A percentile compares a stretch with the other conserved stretches of the same genome.
These are phyloP conservation scores for Drosophila ochracea DNA, from an alignment of 2,888 invertebrate genomes.

Conservation along the genomic window DNA sequence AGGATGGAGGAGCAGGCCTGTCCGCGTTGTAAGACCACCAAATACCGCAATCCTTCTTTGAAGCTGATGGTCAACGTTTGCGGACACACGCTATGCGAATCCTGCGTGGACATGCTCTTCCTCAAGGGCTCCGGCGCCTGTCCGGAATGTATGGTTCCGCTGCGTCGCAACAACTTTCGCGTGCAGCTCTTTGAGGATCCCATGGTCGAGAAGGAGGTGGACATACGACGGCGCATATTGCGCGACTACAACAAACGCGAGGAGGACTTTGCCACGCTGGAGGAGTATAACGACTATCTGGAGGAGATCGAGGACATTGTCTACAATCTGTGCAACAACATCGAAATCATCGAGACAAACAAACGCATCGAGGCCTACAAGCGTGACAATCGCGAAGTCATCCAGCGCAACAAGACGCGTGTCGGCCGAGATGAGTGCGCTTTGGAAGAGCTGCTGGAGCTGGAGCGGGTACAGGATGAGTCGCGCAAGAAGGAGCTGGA, in stretches of 20 bases:
- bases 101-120: slow-evolving; percentile 98
- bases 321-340: slow-evolving; percentile 95
- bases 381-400: slow-evolving; percentile 94
- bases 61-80: slow-evolving; percentile 99
- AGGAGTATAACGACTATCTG: slow-evolving; percentile 97
- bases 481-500: slow-evolving; percentile 89
- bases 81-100: slow-evolving; percentile 98
- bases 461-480: slow-evolving; percentile 92
- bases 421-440: slow-evolving; percentile 93
- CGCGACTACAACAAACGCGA: slow-evolving; percentile 97
- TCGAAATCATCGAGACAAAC: slow-evolving; percentile 95
- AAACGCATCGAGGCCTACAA: slow-evolving; percentile 96
- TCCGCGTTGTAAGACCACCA: slow-evolving; percentile 98
- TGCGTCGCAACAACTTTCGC: slow-evolving; percentile 95
- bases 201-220: slow-evolving; percentile 98
- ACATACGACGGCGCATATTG: slow-evolving; percentile 94
- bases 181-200: slow-evolving; percentile 98
- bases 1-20: slow-evolving; percentile 86
- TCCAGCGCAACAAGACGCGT: slow-evolving; percentile 92
- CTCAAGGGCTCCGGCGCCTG: slow-evolving; percentile 98
- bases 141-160: slow-evolving; percentile 95
- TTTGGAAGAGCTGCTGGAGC: slow-evolving; percentile 93
- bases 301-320: slow-evolving; percentile 97
- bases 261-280: slow-evolving; percentile 93
- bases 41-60: slow-evolving; percentile 97